Percentiles rank a stretch among this genome's conserved stretches.
These are phyloP conservation scores for Amblyopsis rosae DNA, from an alignment of 2,113 vertebrate species.

Conservation along the genomic window DNA sequence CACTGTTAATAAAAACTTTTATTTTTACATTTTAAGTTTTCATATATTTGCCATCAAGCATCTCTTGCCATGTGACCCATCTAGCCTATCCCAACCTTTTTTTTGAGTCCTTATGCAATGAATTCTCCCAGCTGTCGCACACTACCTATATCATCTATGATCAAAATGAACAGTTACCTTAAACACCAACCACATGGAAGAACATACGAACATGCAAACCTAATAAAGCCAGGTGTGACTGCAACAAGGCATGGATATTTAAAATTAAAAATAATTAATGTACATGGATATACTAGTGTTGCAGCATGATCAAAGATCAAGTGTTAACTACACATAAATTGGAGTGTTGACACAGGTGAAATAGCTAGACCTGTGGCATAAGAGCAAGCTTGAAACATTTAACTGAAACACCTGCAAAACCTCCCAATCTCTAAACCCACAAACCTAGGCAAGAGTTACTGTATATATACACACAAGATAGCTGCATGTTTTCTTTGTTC, in stretches of 20 bases:
- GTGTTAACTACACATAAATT: conserved; percentile 46
- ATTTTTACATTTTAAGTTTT: conserved; percentile 70
- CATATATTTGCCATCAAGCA: conserved; percentile 44
- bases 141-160: conserved; percentile 74
- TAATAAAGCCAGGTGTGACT: conserved; percentile 11
- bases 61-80: conserved; percentile 51
- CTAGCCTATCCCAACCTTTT: conserved; percentile 26
- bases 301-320: conserved; percentile 1
- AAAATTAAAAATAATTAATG: conserved; percentile 34
- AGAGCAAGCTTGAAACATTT: conserved; percentile 71
- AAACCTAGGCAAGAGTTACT: conserved; percentile 37
- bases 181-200: conserved; percentile 36
- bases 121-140: conserved; percentile 35
- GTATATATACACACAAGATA: conserved; percentile 58
- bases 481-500: conserved; percentile 55
- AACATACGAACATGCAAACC: conserved; percentile 41
- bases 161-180: conserved; percentile 78
- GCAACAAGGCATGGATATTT: conserved; percentile 16
- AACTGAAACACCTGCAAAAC: conserved; percentile 42
- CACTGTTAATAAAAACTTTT: conserved; percentile 79
- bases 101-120: conserved; percentile 41
- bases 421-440: conserved; percentile 47
- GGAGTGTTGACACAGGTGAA: conserved; percentile 70
- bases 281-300: conserved; percentile 41
- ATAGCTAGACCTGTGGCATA: conserved; percentile 25